Evolutionary conservation across 2,797 vertebrate genomes (phyloP).

Genomic region (Astyanax mexicanus): DNA sequence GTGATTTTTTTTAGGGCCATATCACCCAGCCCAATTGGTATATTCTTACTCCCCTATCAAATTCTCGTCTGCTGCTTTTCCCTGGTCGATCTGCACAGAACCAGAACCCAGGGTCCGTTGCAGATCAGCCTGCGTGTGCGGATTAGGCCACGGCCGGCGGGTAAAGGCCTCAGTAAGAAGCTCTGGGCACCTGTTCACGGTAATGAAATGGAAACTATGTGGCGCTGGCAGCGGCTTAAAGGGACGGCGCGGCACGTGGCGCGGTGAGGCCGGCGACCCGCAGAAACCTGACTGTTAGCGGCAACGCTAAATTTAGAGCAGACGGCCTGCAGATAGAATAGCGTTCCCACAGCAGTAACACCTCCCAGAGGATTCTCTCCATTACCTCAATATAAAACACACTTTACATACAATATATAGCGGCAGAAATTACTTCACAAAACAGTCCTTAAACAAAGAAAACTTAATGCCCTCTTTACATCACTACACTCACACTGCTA

Average conservation of each 20-base stretch:
- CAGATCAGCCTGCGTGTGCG: conserved; percentile 12
- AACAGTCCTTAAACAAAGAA: too few relatives aligned
- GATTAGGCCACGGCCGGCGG: conserved; percentile 8
- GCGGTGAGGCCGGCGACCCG: conserved; percentile 8
- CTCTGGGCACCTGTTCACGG: conserved; percentile 34
- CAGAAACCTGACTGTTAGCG: conserved; percentile 11
- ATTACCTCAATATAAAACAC: too few relatives aligned
- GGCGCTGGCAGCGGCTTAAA: conserved; percentile 50
- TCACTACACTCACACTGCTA: too few relatives aligned
- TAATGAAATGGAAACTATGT: conserved; percentile 65
- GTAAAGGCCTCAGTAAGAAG: conserved; percentile 30
- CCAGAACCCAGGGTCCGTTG: too few relatives aligned
- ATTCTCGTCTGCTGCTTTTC: conserved; percentile 19
- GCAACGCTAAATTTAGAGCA: conserved; percentile 5
- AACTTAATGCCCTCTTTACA: too few relatives aligned
- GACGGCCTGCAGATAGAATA: background rate
- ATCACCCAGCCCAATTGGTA: too few relatives aligned
- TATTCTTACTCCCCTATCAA: too few relatives aligned
- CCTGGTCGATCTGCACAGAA: background rate
- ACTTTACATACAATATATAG: too few relatives aligned
- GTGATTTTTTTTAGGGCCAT: too few relatives aligned
- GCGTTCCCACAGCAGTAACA: background rate
- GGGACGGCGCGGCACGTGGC: conserved; percentile 52
- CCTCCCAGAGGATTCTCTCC: background rate
- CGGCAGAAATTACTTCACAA: too few relatives aligned